Evolutionary conservation across 2,113 vertebrate genomes (phyloP).

Genomic region (Pogona vitticeps): DNA sequence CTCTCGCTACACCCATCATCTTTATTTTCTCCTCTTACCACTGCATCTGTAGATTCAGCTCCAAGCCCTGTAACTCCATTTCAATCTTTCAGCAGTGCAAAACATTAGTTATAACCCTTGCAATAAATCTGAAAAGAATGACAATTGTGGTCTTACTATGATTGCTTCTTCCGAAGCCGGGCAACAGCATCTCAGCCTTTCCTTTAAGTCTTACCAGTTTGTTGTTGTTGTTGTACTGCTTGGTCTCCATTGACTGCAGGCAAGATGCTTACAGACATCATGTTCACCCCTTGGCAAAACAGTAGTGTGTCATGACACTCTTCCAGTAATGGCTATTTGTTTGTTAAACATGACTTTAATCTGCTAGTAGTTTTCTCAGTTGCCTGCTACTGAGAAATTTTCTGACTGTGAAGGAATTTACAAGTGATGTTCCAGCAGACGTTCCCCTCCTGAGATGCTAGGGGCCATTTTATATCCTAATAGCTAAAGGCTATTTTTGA

Average conservation of each 20-base stretch:
- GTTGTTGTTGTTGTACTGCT: neutral
- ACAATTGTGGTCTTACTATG: neutral
- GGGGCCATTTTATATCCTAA: neutral
- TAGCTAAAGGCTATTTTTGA: neutral
- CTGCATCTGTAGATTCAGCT: neutral
- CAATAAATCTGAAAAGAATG: neutral
- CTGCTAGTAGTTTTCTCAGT: neutral
- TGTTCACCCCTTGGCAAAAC: conserved; percentile 8
- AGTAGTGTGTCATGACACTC: neutral
- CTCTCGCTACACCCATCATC: neutral
- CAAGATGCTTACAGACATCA: neutral
- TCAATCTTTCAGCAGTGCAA: neutral
- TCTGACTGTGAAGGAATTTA: neutral
- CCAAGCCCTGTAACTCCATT: neutral
- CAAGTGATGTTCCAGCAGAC: neutral
- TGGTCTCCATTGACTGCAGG: neutral
- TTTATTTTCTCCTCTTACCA: neutral
- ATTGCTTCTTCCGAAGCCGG: neutral
- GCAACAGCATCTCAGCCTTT: neutral
- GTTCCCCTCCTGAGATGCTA: neutral
- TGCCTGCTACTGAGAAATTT: neutral
- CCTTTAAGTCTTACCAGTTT: neutral
- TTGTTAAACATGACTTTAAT: conserved; percentile 5
- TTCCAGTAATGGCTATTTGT: neutral
- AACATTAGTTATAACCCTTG: neutral